These are phyloP conservation scores for Ifrita kowaldi DNA, from an alignment of 2,113 vertebrate species.

Conservation along the genomic window DNA sequence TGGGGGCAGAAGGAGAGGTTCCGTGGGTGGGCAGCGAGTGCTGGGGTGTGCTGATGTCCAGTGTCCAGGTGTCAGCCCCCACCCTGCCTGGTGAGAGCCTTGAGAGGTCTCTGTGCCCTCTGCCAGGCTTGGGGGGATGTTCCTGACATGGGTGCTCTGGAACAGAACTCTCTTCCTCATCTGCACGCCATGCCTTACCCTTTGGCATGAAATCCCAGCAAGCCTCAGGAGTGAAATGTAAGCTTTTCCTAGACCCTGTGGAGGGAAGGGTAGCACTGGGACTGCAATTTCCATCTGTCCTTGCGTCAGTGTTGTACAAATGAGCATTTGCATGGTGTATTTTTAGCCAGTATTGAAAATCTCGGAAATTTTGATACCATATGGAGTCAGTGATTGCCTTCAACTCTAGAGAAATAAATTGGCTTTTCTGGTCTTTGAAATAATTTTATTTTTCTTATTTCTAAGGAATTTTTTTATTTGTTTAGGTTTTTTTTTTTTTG, in stretches of 20 bases:
- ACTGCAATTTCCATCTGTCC: not conserved
- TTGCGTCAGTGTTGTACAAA: not conserved
- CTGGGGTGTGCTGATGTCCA: no score
- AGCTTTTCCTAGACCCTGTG: not conserved
- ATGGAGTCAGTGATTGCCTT: not conserved
- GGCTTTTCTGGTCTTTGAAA: not conserved
- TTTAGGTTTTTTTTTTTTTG: not conserved
- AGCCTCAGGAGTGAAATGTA: not conserved
- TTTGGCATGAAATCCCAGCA: not conserved
- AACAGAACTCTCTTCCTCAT: not conserved
- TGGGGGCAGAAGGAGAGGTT: not conserved
- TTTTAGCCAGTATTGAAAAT: not conserved
- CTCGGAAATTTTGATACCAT: not conserved
- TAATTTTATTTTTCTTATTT: not conserved
- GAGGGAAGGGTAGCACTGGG: not conserved
- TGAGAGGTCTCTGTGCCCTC: fast-evolving
- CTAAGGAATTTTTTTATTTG: not conserved
- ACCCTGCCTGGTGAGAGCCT: not conserved
- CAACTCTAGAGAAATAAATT: not conserved
- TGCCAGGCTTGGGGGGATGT: not conserved
- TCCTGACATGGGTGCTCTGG: fast-evolving
- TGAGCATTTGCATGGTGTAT: not conserved
- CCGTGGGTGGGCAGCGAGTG: fast-evolving
- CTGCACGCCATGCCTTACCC: not conserved
- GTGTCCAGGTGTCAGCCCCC: not conserved